Conservation (phyloP, 2,113 vertebrate species). For the Scortum barcoo region DNA sequence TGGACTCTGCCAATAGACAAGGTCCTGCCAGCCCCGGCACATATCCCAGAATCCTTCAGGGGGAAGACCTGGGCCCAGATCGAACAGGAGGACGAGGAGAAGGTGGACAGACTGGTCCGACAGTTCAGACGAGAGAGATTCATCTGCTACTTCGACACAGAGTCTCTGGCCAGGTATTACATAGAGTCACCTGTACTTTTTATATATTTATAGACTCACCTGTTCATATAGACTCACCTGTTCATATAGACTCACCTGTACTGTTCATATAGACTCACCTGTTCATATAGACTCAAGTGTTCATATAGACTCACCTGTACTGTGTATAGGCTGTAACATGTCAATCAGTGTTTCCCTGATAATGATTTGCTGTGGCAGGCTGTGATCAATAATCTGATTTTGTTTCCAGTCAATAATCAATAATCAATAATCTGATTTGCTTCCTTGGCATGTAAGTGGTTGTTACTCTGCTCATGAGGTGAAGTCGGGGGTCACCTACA, state of each 20-base stretch:
- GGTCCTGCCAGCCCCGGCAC: conserved; percentile 86
- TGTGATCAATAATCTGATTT: too few species aligned
- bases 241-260: background rate
- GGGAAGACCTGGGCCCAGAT: conserved; percentile 92
- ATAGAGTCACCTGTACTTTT: background rate
- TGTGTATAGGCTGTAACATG: too few species aligned
- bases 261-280: too few species aligned
- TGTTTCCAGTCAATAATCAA: too few species aligned
- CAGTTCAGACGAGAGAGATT: conserved; percentile 89
- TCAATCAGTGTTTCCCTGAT: too few species aligned
- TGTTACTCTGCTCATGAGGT: too few species aligned
- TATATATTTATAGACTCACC: too few species aligned
- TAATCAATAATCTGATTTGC: too few species aligned
- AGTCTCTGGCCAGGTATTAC: conserved; percentile 82
- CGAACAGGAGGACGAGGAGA: conserved; percentile 89
- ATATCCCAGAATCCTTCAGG: conserved; percentile 90
- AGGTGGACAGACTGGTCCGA: conserved; percentile 87
- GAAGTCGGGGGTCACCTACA: too few species aligned
- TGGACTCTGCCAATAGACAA: conserved; percentile 74
- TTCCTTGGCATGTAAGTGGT: too few species aligned
- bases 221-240: background rate
- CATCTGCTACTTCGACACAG: conserved; percentile 89
- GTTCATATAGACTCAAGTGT: background rate
- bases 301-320: background rate
- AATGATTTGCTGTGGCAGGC: too few species aligned